A percentile compares a stretch with the other conserved stretches of the same genome.
Conservation (phyloP, 1,140 invertebrate genomes). For the Uloborus diversus region DNA sequence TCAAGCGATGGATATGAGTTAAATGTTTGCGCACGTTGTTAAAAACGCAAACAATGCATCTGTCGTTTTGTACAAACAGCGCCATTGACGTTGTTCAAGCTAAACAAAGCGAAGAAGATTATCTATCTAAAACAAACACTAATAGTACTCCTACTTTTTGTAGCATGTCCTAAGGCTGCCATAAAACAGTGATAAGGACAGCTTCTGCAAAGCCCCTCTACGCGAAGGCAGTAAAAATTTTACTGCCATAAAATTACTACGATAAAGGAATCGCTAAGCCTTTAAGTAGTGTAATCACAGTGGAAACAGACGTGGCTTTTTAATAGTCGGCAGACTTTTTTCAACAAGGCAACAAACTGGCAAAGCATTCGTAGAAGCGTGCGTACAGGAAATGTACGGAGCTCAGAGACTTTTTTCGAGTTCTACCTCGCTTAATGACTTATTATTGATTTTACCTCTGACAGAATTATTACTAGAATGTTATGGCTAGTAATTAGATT, state of each 20-base stretch:
- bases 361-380: background rate
- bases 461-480: slow-evolving; percentile 46
- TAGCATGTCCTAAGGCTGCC: background rate
- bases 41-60: too few relatives aligned
- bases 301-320: slow-evolving; percentile 40
- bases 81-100: slow-evolving; percentile 8
- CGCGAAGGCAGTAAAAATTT: slow-evolving; percentile 42
- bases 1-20: too few relatives aligned
- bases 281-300: slow-evolving; percentile 41
- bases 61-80: too few relatives aligned
- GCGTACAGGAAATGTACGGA: background rate
- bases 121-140: slow-evolving; percentile 28
- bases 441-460: slow-evolving; percentile 52
- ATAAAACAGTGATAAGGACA: slow-evolving; percentile 28
- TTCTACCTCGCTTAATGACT: slow-evolving; percentile 24
- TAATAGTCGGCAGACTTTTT: slow-evolving; percentile 20
- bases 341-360: slow-evolving; percentile 18
- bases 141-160: slow-evolving; percentile 11
- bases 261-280: slow-evolving; percentile 49
- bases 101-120: slow-evolving; percentile 30
- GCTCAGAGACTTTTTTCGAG: background rate
- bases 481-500: slow-evolving; percentile 51
- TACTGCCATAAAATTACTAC: slow-evolving; percentile 43
- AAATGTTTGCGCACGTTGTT: too few relatives aligned
- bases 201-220: slow-evolving; percentile 6